Evolutionary conservation across 1,140 invertebrate genomes (phyloP).

Genomic region (Drosophila seguyi): DNA sequence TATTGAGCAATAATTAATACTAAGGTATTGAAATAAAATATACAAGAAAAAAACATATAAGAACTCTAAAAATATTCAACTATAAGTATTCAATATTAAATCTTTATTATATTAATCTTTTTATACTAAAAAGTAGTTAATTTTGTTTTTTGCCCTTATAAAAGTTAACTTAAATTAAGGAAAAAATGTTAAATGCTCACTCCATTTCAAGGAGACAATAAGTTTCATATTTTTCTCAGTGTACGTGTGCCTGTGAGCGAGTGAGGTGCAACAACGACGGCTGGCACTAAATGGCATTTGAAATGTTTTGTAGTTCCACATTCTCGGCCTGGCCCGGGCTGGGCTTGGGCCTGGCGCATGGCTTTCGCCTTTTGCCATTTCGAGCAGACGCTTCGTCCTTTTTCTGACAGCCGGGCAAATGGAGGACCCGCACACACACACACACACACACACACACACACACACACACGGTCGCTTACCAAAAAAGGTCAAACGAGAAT

Average conservation of each 20-base stretch:
- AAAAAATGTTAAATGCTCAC: background rate
- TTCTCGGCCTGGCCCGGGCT: constrained; percentile 25
- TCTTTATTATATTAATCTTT: background rate
- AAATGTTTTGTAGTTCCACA: constrained; percentile 68
- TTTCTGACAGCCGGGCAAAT: constrained; percentile 47
- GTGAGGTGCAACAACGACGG: constrained; percentile 59
- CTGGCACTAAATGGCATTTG: constrained; percentile 66
- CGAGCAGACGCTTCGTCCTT: constrained; percentile 55
- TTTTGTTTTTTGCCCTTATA: background rate
- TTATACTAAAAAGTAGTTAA: background rate
- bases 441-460: constrained; percentile 26
- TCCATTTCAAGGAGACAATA: background rate
- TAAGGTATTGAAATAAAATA: too few relatives aligned
- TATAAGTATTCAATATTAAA: background rate
- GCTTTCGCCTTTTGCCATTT: constrained; percentile 59
- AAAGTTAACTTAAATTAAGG: background rate
- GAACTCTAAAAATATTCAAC: background rate
- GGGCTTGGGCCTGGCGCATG: constrained; percentile 32
- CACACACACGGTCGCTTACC: constrained; percentile 23
- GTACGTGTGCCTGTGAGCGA: constrained; percentile 13
- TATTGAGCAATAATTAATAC: background rate
- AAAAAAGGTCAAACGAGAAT: constrained; percentile 65
- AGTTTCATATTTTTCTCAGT: constrained; percentile 2
- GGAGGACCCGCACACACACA: constrained; percentile 42
- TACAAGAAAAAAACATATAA: background rate